phyloP scores from a whole-genome alignment of 2,888 invertebrate genomes.

The Brachynemurus nebulosus region DNA sequence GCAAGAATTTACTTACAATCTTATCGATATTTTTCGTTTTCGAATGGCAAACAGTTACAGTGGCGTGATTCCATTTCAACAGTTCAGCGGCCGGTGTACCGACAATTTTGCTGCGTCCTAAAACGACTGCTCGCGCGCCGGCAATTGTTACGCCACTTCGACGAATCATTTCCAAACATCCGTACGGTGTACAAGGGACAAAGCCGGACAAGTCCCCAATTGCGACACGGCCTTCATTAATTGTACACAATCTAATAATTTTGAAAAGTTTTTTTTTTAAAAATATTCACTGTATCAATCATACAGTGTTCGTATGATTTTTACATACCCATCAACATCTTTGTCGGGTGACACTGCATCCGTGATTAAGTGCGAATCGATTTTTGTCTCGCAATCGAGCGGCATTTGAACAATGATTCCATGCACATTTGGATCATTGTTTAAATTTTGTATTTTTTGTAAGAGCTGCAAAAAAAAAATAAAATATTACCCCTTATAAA shows the following conservation, averaged over 20 bases:
- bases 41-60: conserved; percentile 95
- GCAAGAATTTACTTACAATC: conserved; percentile 39
- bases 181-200: conserved; percentile 92
- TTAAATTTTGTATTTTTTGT: conserved; percentile 55
- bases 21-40: conserved; percentile 70
- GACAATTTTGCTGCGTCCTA: conserved; percentile 96
- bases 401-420: conserved; percentile 98
- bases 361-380: conserved; percentile 76
- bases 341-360: conserved; percentile 80
- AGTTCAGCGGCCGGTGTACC: conserved; percentile 91
- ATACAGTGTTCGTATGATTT: too few relatives aligned
- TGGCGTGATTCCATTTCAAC: conserved; percentile 92
- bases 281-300: background rate
- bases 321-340: conserved; percentile 93
- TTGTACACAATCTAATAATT: conserved; percentile 48
- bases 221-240: conserved; percentile 86
- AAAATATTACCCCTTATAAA: too few relatives aligned
- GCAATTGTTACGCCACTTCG: conserved; percentile 60
- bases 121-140: conserved; percentile 80
- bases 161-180: conserved; percentile 84
- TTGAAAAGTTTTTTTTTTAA: background rate
- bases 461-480: conserved; percentile 43
- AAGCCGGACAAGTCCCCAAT: conserved; percentile 83
- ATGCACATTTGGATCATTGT: conserved; percentile 71
- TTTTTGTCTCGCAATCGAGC: conserved; percentile 64